phyloP scores from a whole-genome alignment of 53 echinoderm and acorn worm genomes.

The Holothuria scabra region DNA sequence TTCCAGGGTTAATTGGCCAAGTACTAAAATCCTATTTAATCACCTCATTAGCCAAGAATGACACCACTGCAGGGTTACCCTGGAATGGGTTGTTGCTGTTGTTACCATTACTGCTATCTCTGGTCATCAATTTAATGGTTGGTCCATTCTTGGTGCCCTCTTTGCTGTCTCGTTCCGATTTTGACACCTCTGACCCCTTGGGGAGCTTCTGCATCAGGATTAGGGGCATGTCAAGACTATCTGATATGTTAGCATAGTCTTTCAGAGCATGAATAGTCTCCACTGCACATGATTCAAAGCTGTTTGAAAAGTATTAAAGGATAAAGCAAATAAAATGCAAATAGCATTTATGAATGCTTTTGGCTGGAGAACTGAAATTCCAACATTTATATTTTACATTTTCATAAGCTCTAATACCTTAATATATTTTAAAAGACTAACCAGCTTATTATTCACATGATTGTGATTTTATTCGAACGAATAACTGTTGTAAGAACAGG shows the following conservation, averaged over 20 bases:
- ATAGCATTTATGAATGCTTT: no score
- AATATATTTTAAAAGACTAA: no score
- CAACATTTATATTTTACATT: no score
- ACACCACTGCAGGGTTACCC: constrained; percentile 33
- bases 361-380: no score
- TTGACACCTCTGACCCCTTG: constrained; percentile 29
- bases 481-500: no score
- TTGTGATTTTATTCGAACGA: no score
- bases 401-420: no score
- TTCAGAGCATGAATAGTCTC: constrained; percentile 47
- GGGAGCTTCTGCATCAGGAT: constrained; percentile 39
- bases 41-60: constrained; percentile 45
- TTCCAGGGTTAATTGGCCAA: no score
- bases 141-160: constrained; percentile 61
- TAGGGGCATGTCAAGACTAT: constrained; percentile 24
- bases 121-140: constrained; percentile 54
- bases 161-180: constrained; percentile 27
- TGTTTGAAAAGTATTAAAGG: not conserved
- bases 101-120: constrained; percentile 35
- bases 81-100: constrained; percentile 37
- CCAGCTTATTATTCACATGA: no score
- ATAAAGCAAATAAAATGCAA: no score
- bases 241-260: constrained; percentile 33
- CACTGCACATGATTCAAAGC: constrained; percentile 45
- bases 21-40: not conserved